Percentiles rank a stretch among this genome's conserved stretches.
phyloP scores from a whole-genome alignment of 23 tunicate genomes.

The Halocynthia aurantium region DNA sequence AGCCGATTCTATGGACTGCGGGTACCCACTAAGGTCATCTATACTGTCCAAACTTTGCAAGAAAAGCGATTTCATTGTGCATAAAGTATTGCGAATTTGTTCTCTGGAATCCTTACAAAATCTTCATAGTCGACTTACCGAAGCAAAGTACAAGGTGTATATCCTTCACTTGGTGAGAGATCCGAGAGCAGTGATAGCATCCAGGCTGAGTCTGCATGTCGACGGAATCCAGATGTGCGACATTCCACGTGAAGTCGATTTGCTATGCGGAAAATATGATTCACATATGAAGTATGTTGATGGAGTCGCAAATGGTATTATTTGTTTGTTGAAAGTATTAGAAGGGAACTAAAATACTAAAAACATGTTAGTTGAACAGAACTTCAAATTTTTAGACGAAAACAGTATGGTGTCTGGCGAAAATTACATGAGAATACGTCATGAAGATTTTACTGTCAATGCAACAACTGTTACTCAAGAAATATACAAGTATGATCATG shows the following conservation, averaged over 20 bases:
- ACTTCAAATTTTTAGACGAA: background rate
- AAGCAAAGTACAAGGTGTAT: background rate
- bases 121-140: background rate
- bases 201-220: constrained; percentile 19
- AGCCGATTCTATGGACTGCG: background rate
- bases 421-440: constrained; percentile 19
- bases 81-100: constrained; percentile 53
- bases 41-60: constrained; percentile 25
- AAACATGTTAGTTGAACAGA: background rate
- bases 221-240: background rate
- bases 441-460: constrained; percentile 30
- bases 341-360: background rate
- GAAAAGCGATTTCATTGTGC: constrained; percentile 15
- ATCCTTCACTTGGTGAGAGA: constrained; percentile 56
- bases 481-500: constrained; percentile 30
- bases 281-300: background rate
- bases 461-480: constrained; percentile 19
- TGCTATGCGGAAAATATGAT: background rate
- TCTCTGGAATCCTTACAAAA: constrained; percentile 16
- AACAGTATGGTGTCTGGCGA: background rate
- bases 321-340: background rate
- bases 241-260: background rate
- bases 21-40: constrained; percentile 9
- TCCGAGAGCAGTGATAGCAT: constrained; percentile 59
- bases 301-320: background rate